phyloP scores from a whole-genome alignment of 2,113 vertebrate species.

The Emydura subglobosa region DNA sequence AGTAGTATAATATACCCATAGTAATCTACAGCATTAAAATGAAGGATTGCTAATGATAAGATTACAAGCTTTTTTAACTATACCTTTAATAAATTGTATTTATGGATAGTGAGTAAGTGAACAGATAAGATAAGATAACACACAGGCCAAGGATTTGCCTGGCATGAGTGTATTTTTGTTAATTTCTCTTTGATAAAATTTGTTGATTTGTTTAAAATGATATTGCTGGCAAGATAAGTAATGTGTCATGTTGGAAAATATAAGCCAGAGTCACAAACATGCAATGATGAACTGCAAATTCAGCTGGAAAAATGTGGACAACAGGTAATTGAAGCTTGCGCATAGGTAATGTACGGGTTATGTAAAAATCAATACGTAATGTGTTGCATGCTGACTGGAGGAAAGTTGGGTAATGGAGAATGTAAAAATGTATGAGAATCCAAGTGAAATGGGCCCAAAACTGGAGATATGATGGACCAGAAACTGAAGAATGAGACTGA shows the following conservation, averaged over 20 bases:
- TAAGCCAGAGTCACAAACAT: background rate
- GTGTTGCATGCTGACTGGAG: background rate
- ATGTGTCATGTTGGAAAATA: background rate
- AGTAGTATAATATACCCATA: background rate
- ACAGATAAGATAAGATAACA: background rate
- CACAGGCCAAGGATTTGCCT: background rate
- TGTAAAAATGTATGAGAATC: background rate
- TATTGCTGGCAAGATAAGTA: background rate
- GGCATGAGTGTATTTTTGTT: background rate
- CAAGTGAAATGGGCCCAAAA: background rate
- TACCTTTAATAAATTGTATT: background rate
- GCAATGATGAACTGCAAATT: background rate
- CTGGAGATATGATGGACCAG: background rate
- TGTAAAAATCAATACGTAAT: background rate
- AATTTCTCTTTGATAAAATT: background rate
- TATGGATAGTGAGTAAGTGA: background rate
- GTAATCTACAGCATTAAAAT: background rate
- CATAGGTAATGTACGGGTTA: background rate
- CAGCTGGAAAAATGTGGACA: background rate
- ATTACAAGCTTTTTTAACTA: background rate
- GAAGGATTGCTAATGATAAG: background rate
- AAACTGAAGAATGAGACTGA: background rate
- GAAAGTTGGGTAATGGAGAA: background rate
- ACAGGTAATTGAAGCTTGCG: background rate
- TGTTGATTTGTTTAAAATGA: background rate